Evolutionary conservation across 2,113 vertebrate genomes (phyloP), one percentile per base, ranked within the genome.

Genomic region (Anthoscopus minutus): DNA sequence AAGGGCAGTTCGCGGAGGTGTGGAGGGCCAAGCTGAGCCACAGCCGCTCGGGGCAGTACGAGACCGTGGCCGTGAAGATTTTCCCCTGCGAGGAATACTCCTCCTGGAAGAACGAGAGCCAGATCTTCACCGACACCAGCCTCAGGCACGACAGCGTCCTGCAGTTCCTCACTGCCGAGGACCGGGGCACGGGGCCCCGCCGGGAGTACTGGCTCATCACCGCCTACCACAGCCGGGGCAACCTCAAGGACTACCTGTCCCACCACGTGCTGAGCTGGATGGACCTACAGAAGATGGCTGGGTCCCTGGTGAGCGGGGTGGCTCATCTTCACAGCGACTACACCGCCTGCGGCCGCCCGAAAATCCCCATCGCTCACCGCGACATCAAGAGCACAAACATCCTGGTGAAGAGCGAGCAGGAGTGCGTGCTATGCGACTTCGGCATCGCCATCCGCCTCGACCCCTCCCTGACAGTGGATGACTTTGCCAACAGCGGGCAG

Each of bases 331-430:
- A 99, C 80, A 99, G 98, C 2, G 99, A 99, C 96, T 98, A 97
- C n/a, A 98, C 98, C 0, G 50, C 97, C 42, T 97, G 96, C 0
- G 98, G 99, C 35, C 83, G 91, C 13, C 96, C 98, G 0, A 99
- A 99, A 88, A 98, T 99, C 61, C 98, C 99, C 23, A 98, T 99
- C 1, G 98, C 99, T 22, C 99, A 99, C 81, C 97, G 99, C 4
- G 99, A 99, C 94, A 98, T 99, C 87, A 99, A 99, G 95, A 98
- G 98, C 96, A 98, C 98, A 17, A 99, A 99, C 35, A 98, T 99
- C 3, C 96, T 99, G 87, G 97, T 99, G 56, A 99, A 98, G 94
- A 98, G 90, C 44, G 95, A 97, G 64, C 96, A 74, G 53, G 98
- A 98, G 93, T 99, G 98, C 1, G 98, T 98, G 14, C 97, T 99